Evolutionary conservation across 2,113 vertebrate genomes (phyloP), one percentile per base, ranked within the genome.

Genomic region (Corythoichthys haematopterus): DNA sequence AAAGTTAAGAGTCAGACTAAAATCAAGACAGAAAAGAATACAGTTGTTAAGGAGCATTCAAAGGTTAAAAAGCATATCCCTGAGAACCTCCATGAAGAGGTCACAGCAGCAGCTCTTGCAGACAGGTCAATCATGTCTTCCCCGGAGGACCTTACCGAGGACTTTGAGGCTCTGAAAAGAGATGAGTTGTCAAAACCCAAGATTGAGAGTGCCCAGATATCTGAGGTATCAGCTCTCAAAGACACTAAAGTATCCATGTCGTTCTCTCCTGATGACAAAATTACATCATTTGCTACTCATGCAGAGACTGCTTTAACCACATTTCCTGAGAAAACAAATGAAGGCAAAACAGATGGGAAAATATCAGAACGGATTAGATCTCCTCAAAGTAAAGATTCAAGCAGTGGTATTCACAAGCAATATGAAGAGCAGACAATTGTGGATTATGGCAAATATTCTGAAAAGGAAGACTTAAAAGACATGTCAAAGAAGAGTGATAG

Each of bases 131-230:
- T 90, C 16, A 83, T 96, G 15, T 98, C 97, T 53, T 96, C 97
- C 6, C 97, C 97, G 5, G 97, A 99, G 81, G 97, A 99, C 79
- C 94, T 99, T 50, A 98, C 96, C 6, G 94, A 94, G 76, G 96
- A 98, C 87, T 98, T 98, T 83, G 96, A 98, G 89, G 93, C 94
- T 65, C 78, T 99, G 77, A 96, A 92, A 82, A 84, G 85, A 2
- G 94, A 96, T 69, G 93, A 95, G 82, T 78, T 84, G 50, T 83
- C 51, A 57, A 84, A 87, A 74, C 77, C 68, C 3, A 81, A 86
- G 64, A 68, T 16, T n/a, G 79, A 77, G 46, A 65, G 65, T 0
- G 47, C 59, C 12, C 79, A 84, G 77, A 68, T 64, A 37, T 73
- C 79, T 75, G 75, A 77, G 8, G 69, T 66, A 6, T 66, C 79